These are phyloP conservation scores for Acanthosoma haemorrhoidale DNA, from an alignment of 2,888 invertebrate species.

Conservation along the genomic window DNA sequence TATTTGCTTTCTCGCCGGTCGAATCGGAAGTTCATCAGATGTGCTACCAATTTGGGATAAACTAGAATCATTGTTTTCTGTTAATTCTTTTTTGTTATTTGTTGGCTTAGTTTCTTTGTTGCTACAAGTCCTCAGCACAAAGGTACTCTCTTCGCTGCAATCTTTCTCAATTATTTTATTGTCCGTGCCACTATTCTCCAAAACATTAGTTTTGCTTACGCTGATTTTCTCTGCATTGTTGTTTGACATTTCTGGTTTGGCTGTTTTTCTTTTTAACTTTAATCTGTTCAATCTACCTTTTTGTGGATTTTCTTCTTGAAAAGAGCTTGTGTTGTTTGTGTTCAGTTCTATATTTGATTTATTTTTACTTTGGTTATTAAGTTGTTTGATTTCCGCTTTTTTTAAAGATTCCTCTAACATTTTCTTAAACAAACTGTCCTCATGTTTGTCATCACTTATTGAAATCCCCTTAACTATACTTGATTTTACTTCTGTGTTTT, in stretches of 20 bases:
- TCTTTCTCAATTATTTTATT: neutral
- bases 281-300: no score
- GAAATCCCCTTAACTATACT: neutral
- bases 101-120: neutral
- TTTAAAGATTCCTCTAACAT: neutral
- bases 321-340: neutral
- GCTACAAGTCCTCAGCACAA: neutral
- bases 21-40: neutral
- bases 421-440: neutral
- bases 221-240: neutral
- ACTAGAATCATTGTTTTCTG: neutral
- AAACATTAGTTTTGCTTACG: neutral
- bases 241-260: neutral
- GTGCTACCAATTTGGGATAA: neutral
- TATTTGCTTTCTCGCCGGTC: neutral
- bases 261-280: no score
- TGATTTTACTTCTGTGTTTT: neutral
- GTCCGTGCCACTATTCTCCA: no score
- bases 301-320: no score
- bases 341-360: neutral
- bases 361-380: neutral
- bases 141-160: neutral
- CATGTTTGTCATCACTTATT: neutral
- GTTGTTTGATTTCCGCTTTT: neutral
- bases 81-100: neutral